These are phyloP conservation scores for Intellagama lesueurii DNA, from an alignment of 2,797 vertebrate species.

Conservation along the genomic window DNA sequence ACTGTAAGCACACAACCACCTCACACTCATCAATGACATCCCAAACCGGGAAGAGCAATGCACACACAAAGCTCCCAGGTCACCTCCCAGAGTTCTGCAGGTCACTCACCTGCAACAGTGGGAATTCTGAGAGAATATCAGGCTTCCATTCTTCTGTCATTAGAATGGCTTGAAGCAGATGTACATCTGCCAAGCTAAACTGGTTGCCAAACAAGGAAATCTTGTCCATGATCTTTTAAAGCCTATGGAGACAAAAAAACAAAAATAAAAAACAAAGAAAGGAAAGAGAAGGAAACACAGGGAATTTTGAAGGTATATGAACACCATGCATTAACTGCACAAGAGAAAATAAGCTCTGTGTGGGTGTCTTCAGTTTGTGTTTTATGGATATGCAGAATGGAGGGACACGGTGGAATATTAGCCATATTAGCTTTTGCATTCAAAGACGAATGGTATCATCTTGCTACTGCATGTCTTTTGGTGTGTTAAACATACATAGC, in stretches of 20 bases:
- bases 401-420: neutral
- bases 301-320: neutral
- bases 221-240: constrained; percentile 73
- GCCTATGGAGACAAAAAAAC: constrained; percentile 67
- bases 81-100: neutral
- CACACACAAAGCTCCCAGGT: no score
- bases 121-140: constrained; percentile 80
- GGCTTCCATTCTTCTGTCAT: constrained; percentile 85
- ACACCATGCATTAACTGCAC: neutral
- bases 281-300: constrained; percentile 2
- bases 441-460: neutral
- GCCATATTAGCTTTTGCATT: neutral
- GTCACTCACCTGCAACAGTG: constrained; percentile 78
- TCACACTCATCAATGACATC: no score
- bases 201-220: constrained; percentile 86
- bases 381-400: neutral
- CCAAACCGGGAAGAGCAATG: no score
- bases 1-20: neutral
- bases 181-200: constrained; percentile 86
- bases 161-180: constrained; percentile 85
- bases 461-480: neutral
- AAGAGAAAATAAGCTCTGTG: neutral
- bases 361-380: neutral
- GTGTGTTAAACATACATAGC: neutral
- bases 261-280: constrained; percentile 15